Conservation (phyloP, 2,888 invertebrate genomes). For the Clistopyga incitator region DNA sequence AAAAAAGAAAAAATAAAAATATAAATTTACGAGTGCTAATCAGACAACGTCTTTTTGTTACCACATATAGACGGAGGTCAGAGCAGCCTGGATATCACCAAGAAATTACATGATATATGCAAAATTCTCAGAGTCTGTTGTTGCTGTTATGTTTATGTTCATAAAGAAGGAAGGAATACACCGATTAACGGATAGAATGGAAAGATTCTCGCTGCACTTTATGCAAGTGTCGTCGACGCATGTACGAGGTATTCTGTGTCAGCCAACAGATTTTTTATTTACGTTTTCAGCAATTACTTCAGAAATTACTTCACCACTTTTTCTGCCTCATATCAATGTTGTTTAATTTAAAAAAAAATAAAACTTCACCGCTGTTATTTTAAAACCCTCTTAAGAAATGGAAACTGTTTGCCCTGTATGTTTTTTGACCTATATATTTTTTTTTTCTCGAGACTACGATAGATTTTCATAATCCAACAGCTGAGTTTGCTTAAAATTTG, state of each 20-base stretch:
- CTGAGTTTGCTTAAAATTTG: too few species aligned
- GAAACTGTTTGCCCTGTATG: too few species aligned
- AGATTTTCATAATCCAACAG: too few species aligned
- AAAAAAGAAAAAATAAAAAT: conserved; percentile 36
- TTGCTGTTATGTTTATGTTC: conserved; percentile 14
- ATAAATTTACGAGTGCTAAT: conserved; percentile 47
- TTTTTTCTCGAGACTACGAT: too few species aligned
- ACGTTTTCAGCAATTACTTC: too few species aligned
- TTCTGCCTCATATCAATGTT: too few species aligned
- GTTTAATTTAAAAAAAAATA: too few species aligned
- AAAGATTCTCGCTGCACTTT: conserved; percentile 47
- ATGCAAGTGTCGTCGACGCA: conserved; percentile 14
- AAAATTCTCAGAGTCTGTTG: conserved; percentile 37
- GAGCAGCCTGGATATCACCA: conserved; percentile 42
- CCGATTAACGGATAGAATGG: conserved; percentile 58
- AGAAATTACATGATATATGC: conserved; percentile 47
- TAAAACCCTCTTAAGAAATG: too few species aligned
- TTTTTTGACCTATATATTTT: too few species aligned
- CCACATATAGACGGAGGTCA: conserved; percentile 36
- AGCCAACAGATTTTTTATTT: background rate
- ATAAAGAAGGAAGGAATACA: conserved; percentile 4
- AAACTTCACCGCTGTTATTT: too few species aligned
- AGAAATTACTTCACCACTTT: too few species aligned
- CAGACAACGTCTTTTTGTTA: conserved; percentile 40
- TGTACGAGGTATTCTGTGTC: background rate